Evolutionary conservation across 1,140 invertebrate species (phyloP), one percentile per base, ranked within the genome.

Genomic region (Bombus pascuorum): DNA sequence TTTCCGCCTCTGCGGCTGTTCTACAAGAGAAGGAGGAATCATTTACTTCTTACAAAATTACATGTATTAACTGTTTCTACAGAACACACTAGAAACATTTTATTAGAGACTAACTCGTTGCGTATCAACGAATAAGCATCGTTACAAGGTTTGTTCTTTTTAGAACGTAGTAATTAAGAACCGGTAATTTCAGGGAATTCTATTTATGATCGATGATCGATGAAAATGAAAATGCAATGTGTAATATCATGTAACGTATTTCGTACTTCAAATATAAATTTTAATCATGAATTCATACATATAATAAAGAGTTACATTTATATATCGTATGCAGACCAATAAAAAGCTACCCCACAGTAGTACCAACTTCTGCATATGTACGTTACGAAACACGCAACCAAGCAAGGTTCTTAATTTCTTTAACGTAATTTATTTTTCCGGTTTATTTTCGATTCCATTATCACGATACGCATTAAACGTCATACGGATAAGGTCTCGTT

Each of bases 11-110:
- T 12, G 2, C 4, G 22, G 28, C 12, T 44, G 37, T 83, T 34
- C 34, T 32, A 28, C 32, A 3, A 39, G 34, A 62, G 44, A 18
- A 44, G 25, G 53, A 25, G 28, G 8, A 62, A 9, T 22, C 39
- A 15, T 57, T 37, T 53, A 34, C 28, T 71, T 42, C 15, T 32
- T 44, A 72, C 32, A 22, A 62, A 80, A 79, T 79, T 71, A 72
- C 47, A 39, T 53, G 53, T 79, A 84, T 84, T 62, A 80, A 84
- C 66, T 62, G 47, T 77, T 57, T 62, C 47, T 6, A 53, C 25
- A 18, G 66, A 72, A 72, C 39, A 39, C 76, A 34, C 53, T 47
- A 13, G 39, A 72, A 72, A 47, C 39, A 68, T 47, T 84, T 72
- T 68, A 37, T 47, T 72, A n/a, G 76, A 84, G 79, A 59, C 32